These are phyloP conservation scores for Moxostoma hubbsi DNA, from an alignment of 2,797 vertebrate species.

Conservation along the genomic window DNA sequence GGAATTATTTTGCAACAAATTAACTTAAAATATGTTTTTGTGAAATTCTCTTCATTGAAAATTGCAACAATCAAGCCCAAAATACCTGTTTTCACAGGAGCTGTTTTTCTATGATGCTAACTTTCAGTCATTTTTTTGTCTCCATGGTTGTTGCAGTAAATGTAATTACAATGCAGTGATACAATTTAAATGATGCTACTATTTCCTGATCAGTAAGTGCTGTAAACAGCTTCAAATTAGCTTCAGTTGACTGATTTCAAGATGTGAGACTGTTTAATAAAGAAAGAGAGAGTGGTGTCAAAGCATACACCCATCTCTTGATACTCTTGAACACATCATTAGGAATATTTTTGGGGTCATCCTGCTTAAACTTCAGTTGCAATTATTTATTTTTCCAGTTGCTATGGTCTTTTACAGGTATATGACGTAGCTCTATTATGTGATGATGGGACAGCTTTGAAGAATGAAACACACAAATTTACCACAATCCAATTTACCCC, in stretches of 20 bases:
- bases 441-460: slow-evolving; percentile 43
- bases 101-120: slow-evolving; percentile 70
- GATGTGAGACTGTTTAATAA: neutral
- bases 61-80: slow-evolving; percentile 25
- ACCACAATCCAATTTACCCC: slow-evolving; percentile 56
- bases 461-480: slow-evolving; percentile 44
- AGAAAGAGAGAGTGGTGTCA: neutral
- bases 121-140: slow-evolving; percentile 68
- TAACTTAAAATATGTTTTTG: neutral
- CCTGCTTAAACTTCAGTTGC: slow-evolving; percentile 52
- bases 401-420: slow-evolving; percentile 24
- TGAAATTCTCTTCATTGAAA: slow-evolving; percentile 1
- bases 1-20: neutral
- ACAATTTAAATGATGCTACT: slow-evolving; percentile 54
- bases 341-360: too few species aligned
- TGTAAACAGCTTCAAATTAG: slow-evolving; percentile 4
- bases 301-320: neutral
- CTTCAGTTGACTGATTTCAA: neutral
- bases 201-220: slow-evolving; percentile 19
- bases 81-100: slow-evolving; percentile 24
- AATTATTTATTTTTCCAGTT: slow-evolving; percentile 53
- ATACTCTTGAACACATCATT: too few species aligned
- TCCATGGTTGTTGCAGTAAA: slow-evolving; percentile 33
- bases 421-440: slow-evolving; percentile 55
- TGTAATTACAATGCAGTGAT: slow-evolving; percentile 8